Conservation (phyloP, 2,797 vertebrate species). For the Lagodon rhomboides region DNA sequence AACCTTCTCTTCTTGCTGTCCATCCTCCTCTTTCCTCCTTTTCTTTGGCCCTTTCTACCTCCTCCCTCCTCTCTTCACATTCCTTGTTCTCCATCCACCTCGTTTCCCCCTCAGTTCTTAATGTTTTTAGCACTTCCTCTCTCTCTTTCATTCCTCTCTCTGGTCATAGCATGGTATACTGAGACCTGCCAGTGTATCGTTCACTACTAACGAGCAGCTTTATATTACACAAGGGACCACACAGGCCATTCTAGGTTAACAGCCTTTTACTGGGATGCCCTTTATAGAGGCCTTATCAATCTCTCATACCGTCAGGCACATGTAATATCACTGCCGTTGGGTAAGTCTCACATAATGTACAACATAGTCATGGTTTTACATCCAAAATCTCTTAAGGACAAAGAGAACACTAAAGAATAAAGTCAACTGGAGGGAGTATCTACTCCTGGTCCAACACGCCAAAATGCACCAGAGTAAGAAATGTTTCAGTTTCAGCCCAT, state of each 20-base stretch:
- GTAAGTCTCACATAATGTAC: conserved; percentile 63
- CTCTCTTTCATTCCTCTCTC: conserved; percentile 58
- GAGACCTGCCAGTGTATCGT: conserved; percentile 84
- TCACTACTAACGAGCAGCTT: conserved; percentile 85
- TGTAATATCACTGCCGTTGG: conserved; percentile 72
- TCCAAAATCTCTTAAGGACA: conserved; percentile 48
- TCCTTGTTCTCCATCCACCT: conserved; percentile 23
- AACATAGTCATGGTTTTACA: conserved; percentile 50
- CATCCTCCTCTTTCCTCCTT: not conserved
- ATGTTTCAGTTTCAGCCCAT: not conserved
- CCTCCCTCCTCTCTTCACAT: conserved; percentile 30
- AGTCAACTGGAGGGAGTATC: conserved; percentile 11
- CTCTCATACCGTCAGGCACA: conserved; percentile 76
- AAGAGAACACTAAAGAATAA: conserved; percentile 29
- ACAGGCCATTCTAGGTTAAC: conserved; percentile 83
- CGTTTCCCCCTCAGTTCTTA: conserved; percentile 41
- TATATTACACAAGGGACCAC: conserved; percentile 82
- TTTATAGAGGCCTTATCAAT: conserved; percentile 84
- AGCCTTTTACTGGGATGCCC: conserved; percentile 84
- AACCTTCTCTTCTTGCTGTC: not conserved
- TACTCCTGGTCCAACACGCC: not conserved
- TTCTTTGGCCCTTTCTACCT: not conserved
- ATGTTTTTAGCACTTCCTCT: conserved; percentile 62
- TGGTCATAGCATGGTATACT: conserved; percentile 60
- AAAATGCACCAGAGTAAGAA: not conserved